Evolutionary conservation across 2,797 vertebrate species (phyloP), one percentile per base, ranked within the genome.

Genomic region (Gambusia yucatana): DNA sequence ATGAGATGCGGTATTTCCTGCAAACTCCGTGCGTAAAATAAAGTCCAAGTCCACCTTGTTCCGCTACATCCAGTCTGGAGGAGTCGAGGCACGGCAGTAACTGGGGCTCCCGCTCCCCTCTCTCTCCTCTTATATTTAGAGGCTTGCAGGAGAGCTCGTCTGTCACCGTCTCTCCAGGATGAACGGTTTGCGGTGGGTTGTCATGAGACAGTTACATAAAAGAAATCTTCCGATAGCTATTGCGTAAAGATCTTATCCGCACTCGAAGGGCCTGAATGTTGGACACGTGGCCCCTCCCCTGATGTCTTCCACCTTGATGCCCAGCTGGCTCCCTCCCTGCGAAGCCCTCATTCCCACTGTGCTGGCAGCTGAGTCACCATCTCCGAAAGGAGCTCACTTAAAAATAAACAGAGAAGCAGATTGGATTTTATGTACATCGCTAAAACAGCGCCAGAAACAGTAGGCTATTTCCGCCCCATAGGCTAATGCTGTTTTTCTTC

Each of bases 181-280:
- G 92, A 89, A 84, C 82, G 78, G 85, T 90, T 87, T 87, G 85
- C 78, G 86, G 89, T 84, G 90, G 76, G 87, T 84, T 87, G 94
- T 91, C 92, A 81, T 73, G 92, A 86, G 87, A 90, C 87, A 85
- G 86, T 96, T 96, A 96, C 96, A 95, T 85, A 94, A 95, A 93
- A 87, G 13, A 46, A 71, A 91, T 91, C 90, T 91, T 94, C 94
- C 90, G 91, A 93, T 46, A 44, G 67, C 67, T 25, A 7, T 89
- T 92, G 84, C 91, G 89, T 93, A 88, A 93, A 94, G 92, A 81
- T 89, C 91, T 87, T 82, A 87, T n/a, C 82, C 93, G 92, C 89
- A 93, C 90, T 74, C 70, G 28, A 55, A 77, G 73, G 39, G 9
- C 47, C 30, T 30, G 63, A 43, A 76, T 63, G 55, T 33, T 36